A percentile compares a stretch with the other conserved stretches of the same genome.
phyloP scores from a whole-genome alignment of 2,113 vertebrate genomes.

The Phoxinus phoxinus region DNA sequence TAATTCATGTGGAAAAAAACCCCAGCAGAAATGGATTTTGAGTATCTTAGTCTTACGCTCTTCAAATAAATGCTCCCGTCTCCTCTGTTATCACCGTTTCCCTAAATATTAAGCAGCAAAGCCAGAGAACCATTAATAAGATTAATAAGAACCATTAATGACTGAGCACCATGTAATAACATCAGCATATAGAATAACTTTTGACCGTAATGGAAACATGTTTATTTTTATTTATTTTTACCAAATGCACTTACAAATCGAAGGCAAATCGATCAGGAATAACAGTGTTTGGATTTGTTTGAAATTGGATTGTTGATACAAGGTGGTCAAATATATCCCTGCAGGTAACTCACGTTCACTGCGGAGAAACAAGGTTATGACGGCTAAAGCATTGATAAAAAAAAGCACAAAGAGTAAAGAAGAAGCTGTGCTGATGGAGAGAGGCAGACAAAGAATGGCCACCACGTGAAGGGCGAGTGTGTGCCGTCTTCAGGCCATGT shows the following conservation, averaged over 20 bases:
- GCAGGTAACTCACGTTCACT: background rate
- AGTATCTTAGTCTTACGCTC: too few relatives aligned
- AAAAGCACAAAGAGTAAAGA: constrained; percentile 43
- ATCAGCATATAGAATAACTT: too few relatives aligned
- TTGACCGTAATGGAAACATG: too few relatives aligned
- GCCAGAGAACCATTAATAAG: too few relatives aligned
- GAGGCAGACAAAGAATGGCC: constrained; percentile 2
- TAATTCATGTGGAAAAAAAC: background rate
- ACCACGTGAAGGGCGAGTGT: constrained; percentile 71
- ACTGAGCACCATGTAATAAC: too few relatives aligned
- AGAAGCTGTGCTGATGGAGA: constrained; percentile 46
- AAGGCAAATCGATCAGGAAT: background rate
- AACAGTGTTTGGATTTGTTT: background rate
- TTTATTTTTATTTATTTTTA: too few relatives aligned
- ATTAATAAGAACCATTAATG: too few relatives aligned
- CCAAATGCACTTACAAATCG: background rate
- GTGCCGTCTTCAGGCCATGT: constrained; percentile 72
- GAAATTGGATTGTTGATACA: constrained; percentile 7
- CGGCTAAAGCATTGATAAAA: constrained; percentile 23
- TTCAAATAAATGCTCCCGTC: too few relatives aligned
- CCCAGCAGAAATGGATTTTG: background rate
- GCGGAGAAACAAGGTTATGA: constrained; percentile 54
- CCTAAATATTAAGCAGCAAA: too few relatives aligned
- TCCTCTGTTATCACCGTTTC: too few relatives aligned
- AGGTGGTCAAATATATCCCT: background rate